phyloP scores from a whole-genome alignment of 2,797 vertebrate genomes.

The Aldrovandia affinis region DNA sequence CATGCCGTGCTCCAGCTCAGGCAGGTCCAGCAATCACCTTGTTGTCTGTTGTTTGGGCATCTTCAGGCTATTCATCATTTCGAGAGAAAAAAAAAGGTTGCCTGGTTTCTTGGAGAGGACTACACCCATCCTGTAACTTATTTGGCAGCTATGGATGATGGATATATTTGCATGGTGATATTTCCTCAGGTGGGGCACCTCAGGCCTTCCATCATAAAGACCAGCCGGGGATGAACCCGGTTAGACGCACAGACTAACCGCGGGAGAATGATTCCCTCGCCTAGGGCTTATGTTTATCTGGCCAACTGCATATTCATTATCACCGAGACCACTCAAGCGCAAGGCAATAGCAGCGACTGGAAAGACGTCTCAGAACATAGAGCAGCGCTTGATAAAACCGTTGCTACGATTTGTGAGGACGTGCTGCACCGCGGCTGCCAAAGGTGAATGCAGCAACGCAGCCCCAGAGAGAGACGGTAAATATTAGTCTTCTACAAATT shows the following conservation, averaged over 20 bases:
- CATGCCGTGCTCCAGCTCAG: background rate
- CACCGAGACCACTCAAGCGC: background rate
- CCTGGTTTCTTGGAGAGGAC: background rate
- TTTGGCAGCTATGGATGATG: background rate
- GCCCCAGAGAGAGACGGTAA: slow-evolving; percentile 1
- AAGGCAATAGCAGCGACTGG: background rate
- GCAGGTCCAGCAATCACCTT: slow-evolving; percentile 16
- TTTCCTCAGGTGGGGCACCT: background rate
- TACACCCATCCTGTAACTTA: slow-evolving; percentile 8
- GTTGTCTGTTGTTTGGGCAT: slow-evolving; percentile 28
- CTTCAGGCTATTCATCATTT: slow-evolving; percentile 24
- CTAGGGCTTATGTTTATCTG: background rate
- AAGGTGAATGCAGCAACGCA: background rate
- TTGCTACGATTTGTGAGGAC: background rate
- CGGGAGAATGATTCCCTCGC: background rate
- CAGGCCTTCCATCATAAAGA: background rate
- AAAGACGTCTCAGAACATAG: background rate
- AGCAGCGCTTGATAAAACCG: background rate
- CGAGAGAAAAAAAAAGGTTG: background rate
- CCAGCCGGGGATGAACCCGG: background rate
- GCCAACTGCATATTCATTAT: background rate
- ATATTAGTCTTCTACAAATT: background rate
- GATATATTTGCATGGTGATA: background rate
- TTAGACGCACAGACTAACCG: background rate
- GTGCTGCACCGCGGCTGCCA: background rate